phyloP scores from a whole-genome alignment of 2,797 vertebrate species.

The Sardinella longiceps region DNA sequence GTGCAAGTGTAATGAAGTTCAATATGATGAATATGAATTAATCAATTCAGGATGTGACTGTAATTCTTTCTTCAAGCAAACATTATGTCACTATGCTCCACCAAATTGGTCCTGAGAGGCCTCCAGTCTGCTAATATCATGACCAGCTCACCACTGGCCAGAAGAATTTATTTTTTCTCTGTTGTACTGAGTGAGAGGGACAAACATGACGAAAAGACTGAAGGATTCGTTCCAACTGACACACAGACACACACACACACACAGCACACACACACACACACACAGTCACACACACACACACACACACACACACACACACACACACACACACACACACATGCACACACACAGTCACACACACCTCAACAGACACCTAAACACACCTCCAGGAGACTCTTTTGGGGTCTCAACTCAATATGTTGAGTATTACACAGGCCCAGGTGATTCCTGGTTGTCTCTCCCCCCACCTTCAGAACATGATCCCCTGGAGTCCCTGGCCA shows the following conservation, averaged over 20 bases:
- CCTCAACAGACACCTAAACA: constrained; percentile 37
- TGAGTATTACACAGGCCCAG: constrained; percentile 90
- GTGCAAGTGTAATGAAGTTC: constrained; percentile 34
- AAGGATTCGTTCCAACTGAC: constrained; percentile 55
- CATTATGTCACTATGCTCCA: background rate
- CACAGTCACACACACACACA: background rate
- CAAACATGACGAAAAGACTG: constrained; percentile 48
- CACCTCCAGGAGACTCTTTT: constrained; percentile 74
- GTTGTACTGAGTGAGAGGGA: constrained; percentile 25
- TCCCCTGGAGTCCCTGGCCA: constrained; percentile 88
- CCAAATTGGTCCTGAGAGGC: background rate
- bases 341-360: background rate
- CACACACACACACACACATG: constrained; percentile 58
- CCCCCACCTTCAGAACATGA: constrained; percentile 81
- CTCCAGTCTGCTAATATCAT: background rate
- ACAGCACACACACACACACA: too few relatives aligned
- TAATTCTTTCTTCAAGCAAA: background rate
- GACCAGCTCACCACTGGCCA: background rate
- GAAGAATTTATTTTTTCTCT: background rate
- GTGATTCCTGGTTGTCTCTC: constrained; percentile 84
- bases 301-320: constrained; percentile 3
- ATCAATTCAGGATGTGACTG: background rate
- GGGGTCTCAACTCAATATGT: constrained; percentile 83
- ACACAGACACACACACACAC: constrained; percentile 60
- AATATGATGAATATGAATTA: constrained; percentile 14